Conservation (phyloP, 53 echinoderm and acorn worm species). For the Patiria pectinifera region DNA sequence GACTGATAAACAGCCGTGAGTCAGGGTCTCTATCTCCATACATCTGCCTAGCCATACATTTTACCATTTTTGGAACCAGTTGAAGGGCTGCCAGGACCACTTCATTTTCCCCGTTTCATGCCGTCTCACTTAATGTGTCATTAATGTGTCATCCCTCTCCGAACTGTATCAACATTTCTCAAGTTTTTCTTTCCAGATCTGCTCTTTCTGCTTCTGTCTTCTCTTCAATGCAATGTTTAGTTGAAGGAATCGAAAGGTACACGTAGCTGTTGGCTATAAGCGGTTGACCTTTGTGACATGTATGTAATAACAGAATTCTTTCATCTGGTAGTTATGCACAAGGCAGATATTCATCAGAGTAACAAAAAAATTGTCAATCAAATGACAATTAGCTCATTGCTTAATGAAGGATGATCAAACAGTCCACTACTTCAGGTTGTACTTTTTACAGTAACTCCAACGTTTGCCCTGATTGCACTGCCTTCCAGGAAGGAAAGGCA, state of each 20-base stretch:
- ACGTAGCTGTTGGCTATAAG: too few relatives aligned
- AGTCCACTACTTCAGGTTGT: neutral
- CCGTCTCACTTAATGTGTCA: neutral
- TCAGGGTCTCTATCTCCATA: neutral
- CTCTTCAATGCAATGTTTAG: neutral
- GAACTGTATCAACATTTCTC: too few relatives aligned
- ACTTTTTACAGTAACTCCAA: neutral
- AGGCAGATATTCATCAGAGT: neutral
- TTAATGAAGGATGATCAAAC: neutral
- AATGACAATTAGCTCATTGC: neutral
- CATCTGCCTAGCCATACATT: neutral
- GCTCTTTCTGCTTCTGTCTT: neutral
- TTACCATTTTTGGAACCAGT: neutral
- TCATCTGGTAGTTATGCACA: neutral
- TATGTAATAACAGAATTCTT: too few relatives aligned
- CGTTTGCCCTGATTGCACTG: conserved; percentile 13
- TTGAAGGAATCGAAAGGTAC: too few relatives aligned
- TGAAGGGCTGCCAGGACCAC: neutral
- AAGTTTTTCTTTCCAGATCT: neutral
- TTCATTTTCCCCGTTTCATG: neutral
- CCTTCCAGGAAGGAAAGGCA: conserved; percentile 37
- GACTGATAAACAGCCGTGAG: neutral
- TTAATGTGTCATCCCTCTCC: neutral
- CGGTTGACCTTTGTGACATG: too few relatives aligned
- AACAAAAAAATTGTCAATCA: too few relatives aligned